phyloP scores from a whole-genome alignment of 2,797 vertebrate genomes.

The Eptatretus atami region DNA sequence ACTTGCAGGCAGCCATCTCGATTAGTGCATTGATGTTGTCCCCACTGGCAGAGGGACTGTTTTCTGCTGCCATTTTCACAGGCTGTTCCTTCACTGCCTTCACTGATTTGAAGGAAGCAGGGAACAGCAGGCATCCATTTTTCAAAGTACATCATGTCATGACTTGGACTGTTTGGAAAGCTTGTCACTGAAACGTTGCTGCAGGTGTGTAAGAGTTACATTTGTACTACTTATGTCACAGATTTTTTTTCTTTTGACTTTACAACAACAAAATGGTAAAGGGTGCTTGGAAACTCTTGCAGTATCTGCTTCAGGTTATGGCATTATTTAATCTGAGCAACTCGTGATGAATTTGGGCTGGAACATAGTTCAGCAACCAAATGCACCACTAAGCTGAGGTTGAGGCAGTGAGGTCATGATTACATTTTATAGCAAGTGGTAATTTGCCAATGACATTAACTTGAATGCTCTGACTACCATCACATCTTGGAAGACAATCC shows the following conservation, averaged over 20 bases:
- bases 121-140: constrained; percentile 18
- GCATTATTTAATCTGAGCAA: constrained; percentile 15
- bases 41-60: constrained; percentile 21
- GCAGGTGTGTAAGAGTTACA: constrained; percentile 13
- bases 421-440: no score
- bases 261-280: background rate
- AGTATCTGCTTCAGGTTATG: constrained; percentile 15
- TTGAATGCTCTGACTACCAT: no score
- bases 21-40: constrained; percentile 30
- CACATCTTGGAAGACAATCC: no score
- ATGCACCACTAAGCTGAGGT: no score
- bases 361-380: no score
- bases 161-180: constrained; percentile 16
- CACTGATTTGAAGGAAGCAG: constrained; percentile 16
- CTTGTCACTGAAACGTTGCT: constrained; percentile 16
- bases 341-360: no score
- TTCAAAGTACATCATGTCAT: constrained; percentile 17
- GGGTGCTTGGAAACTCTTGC: background rate
- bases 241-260: no score
- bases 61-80: constrained; percentile 25
- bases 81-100: constrained; percentile 20
- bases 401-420: no score
- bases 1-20: constrained; percentile 19
- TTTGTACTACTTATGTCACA: no score
- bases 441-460: no score